Conservation (phyloP, 1,140 invertebrate species). For the Lysiphlebus fabarum region DNA sequence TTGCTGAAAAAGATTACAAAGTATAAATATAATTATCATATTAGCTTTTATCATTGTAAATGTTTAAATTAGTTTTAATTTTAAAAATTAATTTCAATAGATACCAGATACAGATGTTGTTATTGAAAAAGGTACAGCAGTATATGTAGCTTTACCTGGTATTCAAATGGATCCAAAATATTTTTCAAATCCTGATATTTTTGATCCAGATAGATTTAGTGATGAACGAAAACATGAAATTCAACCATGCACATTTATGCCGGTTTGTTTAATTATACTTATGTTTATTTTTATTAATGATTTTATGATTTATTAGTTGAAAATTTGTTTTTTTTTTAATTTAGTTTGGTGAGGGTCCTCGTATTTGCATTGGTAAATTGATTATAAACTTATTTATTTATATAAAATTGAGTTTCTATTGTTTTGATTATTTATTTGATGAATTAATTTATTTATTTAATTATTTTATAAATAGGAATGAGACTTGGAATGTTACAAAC, state of each 20-base stretch:
- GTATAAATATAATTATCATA: too few relatives aligned
- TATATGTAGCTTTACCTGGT: conserved; percentile 39
- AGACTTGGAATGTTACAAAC: conserved; percentile 64
- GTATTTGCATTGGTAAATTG: conserved; percentile 38
- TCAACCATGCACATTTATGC: conserved; percentile 30
- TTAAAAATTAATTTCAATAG: conserved; percentile 4
- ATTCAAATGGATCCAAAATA: conserved; percentile 16
- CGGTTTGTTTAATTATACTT: background rate
- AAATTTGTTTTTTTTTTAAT: too few relatives aligned
- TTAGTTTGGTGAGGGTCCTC: conserved; percentile 39
- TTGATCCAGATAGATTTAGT: conserved; percentile 51
- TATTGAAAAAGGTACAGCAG: conserved; percentile 45
- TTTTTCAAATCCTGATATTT: conserved; percentile 13
- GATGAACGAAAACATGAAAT: conserved; percentile 39
- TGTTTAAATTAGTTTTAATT: too few relatives aligned
- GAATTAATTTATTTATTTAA: background rate
- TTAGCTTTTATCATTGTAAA: too few relatives aligned
- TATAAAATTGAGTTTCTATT: background rate
- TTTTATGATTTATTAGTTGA: too few relatives aligned
- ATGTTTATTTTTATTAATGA: too few relatives aligned
- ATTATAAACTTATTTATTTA: conserved; percentile 8
- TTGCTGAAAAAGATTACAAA: conserved; percentile 28
- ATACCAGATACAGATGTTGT: conserved; percentile 47
- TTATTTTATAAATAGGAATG: conserved; percentile 45
- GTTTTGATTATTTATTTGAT: conserved; percentile 4